A percentile compares a stretch with the other conserved stretches of the same genome.
Conservation (phyloP, 2,113 vertebrate species). For the Anas platyrhynchos region DNA sequence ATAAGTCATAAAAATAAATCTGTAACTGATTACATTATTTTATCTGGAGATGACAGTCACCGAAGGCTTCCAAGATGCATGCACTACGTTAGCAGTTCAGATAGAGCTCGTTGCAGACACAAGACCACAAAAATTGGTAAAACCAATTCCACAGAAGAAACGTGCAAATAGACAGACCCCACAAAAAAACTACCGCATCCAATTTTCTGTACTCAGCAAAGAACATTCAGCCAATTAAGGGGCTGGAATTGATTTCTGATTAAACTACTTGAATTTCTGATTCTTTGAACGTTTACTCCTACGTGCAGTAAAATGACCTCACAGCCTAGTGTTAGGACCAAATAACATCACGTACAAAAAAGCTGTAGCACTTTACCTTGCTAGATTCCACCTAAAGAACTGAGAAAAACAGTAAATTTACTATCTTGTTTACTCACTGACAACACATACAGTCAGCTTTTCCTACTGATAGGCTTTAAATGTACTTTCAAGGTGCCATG, state of each 20-base stretch:
- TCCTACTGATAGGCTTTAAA: background rate
- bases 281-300: background rate
- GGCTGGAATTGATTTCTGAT: background rate
- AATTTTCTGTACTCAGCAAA: background rate
- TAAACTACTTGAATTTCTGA: slow-evolving; percentile 26
- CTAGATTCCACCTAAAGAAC: background rate
- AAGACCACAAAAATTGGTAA: background rate
- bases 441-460: background rate
- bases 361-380: background rate
- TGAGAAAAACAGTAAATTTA: background rate
- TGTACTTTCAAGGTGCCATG: background rate
- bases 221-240: background rate
- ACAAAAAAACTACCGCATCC: background rate
- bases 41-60: background rate
- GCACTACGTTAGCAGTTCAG: background rate
- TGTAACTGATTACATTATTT: background rate
- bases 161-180: background rate
- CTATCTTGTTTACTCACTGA: background rate
- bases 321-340: background rate
- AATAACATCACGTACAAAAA: background rate
- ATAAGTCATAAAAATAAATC: background rate
- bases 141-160: background rate
- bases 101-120: background rate
- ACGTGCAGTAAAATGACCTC: background rate
- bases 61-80: rapidly evolving